Conservation (phyloP, 2,888 invertebrate species). For the Macrostomum cliftonense region DNA sequence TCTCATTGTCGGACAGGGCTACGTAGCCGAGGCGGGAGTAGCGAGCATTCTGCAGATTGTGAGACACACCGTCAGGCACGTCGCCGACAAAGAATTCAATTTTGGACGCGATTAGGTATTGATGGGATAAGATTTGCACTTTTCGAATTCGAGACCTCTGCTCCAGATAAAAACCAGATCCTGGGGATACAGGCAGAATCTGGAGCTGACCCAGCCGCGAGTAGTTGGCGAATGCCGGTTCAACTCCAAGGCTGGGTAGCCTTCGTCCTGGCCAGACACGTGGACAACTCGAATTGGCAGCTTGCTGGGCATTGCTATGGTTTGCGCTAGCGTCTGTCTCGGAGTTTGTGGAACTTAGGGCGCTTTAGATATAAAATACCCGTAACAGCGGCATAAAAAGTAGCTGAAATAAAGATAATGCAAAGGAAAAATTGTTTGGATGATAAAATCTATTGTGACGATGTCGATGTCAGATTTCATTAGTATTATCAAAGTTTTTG, state of each 20-base stretch:
- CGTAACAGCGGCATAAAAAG: no score
- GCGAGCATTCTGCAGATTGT: slow-evolving; percentile 30
- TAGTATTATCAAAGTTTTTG: no score
- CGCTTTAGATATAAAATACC: no score
- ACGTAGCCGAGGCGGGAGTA: slow-evolving; percentile 43
- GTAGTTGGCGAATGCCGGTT: slow-evolving; percentile 74
- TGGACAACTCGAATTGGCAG: slow-evolving; percentile 64
- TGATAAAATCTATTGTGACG: no score
- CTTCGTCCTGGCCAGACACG: slow-evolving; percentile 63
- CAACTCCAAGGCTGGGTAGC: slow-evolving; percentile 63
- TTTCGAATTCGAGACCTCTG: slow-evolving; percentile 56
- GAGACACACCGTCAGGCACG: slow-evolving; percentile 28
- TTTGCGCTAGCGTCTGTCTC: no score
- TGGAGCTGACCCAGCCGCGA: slow-evolving; percentile 64
- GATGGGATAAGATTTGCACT: slow-evolving; percentile 78
- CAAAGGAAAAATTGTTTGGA: no score
- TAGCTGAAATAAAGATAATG: no score
- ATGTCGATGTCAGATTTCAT: no score
- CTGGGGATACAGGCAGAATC: slow-evolving; percentile 57
- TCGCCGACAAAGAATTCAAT: slow-evolving; percentile 52
- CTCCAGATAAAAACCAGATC: slow-evolving; percentile 65
- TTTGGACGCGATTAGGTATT: slow-evolving; percentile 64
- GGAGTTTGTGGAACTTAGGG: no score
- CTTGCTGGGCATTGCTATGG: slow-evolving; percentile 58
- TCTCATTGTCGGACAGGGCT: slow-evolving; percentile 56